These are phyloP conservation scores for Chymomyza caudatula DNA, from an alignment of 2,888 invertebrate species.

Conservation along the genomic window DNA sequence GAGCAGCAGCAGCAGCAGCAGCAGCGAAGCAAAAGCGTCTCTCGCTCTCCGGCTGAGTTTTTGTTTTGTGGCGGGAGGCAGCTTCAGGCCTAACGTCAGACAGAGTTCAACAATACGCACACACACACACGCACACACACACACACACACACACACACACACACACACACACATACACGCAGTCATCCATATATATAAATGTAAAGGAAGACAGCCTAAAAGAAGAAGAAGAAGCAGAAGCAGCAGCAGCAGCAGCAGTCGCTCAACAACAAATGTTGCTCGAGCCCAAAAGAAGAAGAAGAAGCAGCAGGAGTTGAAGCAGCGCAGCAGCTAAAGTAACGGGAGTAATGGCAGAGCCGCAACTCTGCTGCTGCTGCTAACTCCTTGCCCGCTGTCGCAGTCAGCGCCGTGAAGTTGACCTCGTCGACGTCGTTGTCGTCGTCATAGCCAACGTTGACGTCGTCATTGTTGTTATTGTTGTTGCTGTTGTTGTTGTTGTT, in stretches of 20 bases:
- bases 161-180: neutral
- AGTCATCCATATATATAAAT: neutral
- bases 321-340: too few relatives aligned
- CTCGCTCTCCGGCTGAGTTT: neutral
- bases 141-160: too few relatives aligned
- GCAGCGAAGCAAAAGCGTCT: neutral
- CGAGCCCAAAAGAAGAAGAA: too few relatives aligned
- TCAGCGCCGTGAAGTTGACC: neutral
- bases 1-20: slow-evolving; percentile 2
- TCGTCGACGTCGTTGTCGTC: neutral
- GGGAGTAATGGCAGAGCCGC: neutral
- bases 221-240: neutral
- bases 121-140: neutral
- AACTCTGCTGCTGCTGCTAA: neutral
- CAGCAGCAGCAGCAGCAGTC: neutral
- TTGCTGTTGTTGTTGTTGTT: neutral
- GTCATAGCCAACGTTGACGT: neutral
- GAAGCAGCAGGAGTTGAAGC: neutral
- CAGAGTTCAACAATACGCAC: neutral
- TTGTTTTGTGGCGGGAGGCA: neutral
- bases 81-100: neutral
- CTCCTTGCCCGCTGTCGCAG: neutral
- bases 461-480: neutral
- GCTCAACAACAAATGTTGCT: too few relatives aligned
- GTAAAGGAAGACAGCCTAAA: neutral